phyloP scores from a whole-genome alignment of 2,888 invertebrate species.

The Cheilosia impressa region DNA sequence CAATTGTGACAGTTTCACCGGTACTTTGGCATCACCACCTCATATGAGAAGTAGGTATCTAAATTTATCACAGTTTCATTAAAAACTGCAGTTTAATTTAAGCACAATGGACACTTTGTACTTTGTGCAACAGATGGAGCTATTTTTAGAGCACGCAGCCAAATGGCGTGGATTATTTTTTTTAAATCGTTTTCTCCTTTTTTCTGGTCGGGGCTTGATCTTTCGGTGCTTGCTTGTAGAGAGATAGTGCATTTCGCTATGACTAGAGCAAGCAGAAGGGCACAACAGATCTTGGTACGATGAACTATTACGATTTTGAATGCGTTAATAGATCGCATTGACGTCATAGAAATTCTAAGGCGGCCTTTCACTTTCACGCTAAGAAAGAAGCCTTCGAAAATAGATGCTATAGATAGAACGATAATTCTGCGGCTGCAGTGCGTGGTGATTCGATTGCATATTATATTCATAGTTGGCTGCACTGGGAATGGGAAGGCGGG shows the following conservation, averaged over 20 bases:
- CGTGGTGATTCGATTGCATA: constrained; percentile 39
- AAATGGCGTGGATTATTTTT: constrained; percentile 56
- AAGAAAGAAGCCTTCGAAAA: constrained; percentile 39
- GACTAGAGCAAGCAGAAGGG: constrained; percentile 55
- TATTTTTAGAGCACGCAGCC: constrained; percentile 54
- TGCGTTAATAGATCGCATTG: constrained; percentile 65
- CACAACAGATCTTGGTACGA: constrained; percentile 69
- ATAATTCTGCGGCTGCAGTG: constrained; percentile 23
- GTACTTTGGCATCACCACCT: constrained; percentile 39
- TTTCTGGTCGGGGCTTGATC: constrained; percentile 42
- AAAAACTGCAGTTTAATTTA: constrained; percentile 54
- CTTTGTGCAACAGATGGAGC: constrained; percentile 62
- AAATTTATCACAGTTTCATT: constrained; percentile 66
- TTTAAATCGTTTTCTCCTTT: constrained; percentile 30
- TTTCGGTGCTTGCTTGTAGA: constrained; percentile 33
- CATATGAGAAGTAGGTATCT: constrained; percentile 25
- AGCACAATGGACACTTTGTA: constrained; percentile 56
- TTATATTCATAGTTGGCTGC: constrained; percentile 18
- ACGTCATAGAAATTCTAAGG: constrained; percentile 72
- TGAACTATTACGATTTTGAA: constrained; percentile 63
- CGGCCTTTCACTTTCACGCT: constrained; percentile 69
- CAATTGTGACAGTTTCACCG: constrained; percentile 42
- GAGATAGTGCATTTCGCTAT: constrained; percentile 47
- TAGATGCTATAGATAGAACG: constrained; percentile 48
- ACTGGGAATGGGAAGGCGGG: neutral